Conservation (phyloP, 2,888 invertebrate species). For the Choristoneura rosaceana region DNA sequence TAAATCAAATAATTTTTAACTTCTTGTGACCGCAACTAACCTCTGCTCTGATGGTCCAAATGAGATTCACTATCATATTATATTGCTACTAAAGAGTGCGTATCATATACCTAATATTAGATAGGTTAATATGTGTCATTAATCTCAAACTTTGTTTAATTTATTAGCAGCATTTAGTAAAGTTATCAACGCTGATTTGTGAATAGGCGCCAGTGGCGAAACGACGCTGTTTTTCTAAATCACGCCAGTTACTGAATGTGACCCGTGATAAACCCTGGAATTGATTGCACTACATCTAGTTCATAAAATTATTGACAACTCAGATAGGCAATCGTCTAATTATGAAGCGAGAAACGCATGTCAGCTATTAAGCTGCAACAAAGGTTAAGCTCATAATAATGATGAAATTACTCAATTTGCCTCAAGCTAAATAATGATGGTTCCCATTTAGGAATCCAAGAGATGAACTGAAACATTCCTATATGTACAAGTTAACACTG, state of each 20-base stretch:
- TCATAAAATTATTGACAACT: conserved; percentile 59
- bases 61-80: conserved; percentile 11
- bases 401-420: background rate
- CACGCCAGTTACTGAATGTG: conserved; percentile 59
- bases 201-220: conserved; percentile 70
- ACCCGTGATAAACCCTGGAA: conserved; percentile 76
- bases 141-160: conserved; percentile 51
- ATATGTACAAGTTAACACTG: too few species aligned
- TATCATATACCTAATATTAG: conserved; percentile 24
- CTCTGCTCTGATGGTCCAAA: conserved; percentile 23
- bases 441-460: background rate
- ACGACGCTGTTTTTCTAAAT: conserved; percentile 63
- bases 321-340: conserved; percentile 59
- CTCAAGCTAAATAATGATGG: background rate
- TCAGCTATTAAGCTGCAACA: conserved; percentile 29
- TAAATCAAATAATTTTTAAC: too few species aligned
- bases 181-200: conserved; percentile 53
- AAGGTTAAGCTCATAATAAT: conserved; percentile 14
- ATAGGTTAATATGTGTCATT: conserved; percentile 7
- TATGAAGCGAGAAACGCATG: conserved; percentile 52
- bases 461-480: too few species aligned
- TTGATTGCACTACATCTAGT: conserved; percentile 64
- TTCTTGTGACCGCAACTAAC: conserved; percentile 9
- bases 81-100: conserved; percentile 12
- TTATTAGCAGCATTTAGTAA: conserved; percentile 43